A percentile compares a stretch with the other conserved stretches of the same genome.
phyloP scores from a whole-genome alignment of 2,113 vertebrate species.

The Cynoglossus semilaevis region DNA sequence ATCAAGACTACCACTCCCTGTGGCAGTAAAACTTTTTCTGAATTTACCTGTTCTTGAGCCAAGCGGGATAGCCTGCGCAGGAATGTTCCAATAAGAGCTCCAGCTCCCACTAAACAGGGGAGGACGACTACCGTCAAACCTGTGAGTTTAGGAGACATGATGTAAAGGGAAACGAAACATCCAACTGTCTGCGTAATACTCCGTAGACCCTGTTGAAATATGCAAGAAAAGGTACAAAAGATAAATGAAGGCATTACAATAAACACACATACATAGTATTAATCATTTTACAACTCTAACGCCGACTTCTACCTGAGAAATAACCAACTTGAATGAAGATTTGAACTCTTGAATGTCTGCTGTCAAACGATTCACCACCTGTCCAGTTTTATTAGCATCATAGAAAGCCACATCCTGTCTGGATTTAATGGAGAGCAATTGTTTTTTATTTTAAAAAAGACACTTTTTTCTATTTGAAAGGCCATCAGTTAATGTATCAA shows the following conservation, averaged over 20 bases:
- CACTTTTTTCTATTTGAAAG: neutral
- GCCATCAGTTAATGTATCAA: neutral
- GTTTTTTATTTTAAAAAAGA: neutral
- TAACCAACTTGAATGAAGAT: constrained; percentile 90
- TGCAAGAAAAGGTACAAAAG: neutral
- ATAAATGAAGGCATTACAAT: too few relatives aligned
- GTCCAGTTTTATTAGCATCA: constrained; percentile 88
- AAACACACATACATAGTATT: neutral
- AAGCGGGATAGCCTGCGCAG: constrained; percentile 86
- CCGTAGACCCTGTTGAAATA: constrained; percentile 83
- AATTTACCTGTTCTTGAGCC: constrained; percentile 89
- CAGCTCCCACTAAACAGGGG: constrained; percentile 82
- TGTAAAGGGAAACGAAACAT: constrained; percentile 87
- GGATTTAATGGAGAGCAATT: constrained; percentile 9
- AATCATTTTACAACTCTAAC: neutral
- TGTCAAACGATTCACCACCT: constrained; percentile 88
- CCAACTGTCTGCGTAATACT: constrained; percentile 87
- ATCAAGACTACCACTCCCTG: neutral
- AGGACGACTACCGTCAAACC: constrained; percentile 82
- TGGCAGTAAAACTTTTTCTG: neutral
- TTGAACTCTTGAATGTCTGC: constrained; percentile 95
- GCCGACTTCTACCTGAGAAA: constrained; percentile 83
- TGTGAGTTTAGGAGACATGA: constrained; percentile 90
- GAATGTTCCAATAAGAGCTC: constrained; percentile 83
- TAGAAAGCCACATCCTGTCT: constrained; percentile 95